phyloP scores from a whole-genome alignment of 23 tunicate species.

The Halocynthia aurantium region DNA sequence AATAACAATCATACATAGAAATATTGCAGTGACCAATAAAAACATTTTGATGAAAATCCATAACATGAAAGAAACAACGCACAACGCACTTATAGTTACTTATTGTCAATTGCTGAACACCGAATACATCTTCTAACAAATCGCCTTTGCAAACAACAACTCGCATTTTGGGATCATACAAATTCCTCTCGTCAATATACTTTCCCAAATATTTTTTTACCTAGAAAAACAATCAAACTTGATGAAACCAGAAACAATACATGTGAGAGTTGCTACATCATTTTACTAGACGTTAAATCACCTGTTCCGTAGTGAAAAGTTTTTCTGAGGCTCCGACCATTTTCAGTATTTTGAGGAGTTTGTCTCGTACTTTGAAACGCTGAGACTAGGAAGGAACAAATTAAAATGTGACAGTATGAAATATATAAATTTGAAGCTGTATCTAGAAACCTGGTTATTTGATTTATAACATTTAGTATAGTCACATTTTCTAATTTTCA shows the following conservation, averaged over 20 bases:
- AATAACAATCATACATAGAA: no score
- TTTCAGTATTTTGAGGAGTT: slow-evolving; percentile 37
- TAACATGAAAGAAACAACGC: neutral
- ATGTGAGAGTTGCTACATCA: neutral
- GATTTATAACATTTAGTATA: no score
- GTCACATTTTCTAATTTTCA: no score
- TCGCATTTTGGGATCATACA: slow-evolving; percentile 45
- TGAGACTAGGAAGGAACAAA: neutral
- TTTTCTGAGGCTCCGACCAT: slow-evolving; percentile 68
- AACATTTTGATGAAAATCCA: neutral
- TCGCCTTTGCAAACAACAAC: slow-evolving; percentile 65
- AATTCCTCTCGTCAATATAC: slow-evolving; percentile 59
- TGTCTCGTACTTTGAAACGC: slow-evolving; percentile 42
- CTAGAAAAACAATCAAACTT: slow-evolving; percentile 12
- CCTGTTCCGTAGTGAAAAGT: slow-evolving; percentile 57
- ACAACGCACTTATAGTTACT: slow-evolving; percentile 32
- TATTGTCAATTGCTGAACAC: slow-evolving; percentile 42
- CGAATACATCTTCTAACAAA: slow-evolving; percentile 66
- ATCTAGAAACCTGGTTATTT: no score
- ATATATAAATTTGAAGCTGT: no score
- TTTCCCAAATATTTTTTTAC: slow-evolving; percentile 46
- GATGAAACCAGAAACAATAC: neutral
- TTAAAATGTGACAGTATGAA: no score
- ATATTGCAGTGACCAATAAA: neutral
- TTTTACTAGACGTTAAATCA: neutral